Evolutionary conservation across 2,797 vertebrate genomes (phyloP), one percentile per base, ranked within the genome.

Genomic region (Melanotaenia boesemani): DNA sequence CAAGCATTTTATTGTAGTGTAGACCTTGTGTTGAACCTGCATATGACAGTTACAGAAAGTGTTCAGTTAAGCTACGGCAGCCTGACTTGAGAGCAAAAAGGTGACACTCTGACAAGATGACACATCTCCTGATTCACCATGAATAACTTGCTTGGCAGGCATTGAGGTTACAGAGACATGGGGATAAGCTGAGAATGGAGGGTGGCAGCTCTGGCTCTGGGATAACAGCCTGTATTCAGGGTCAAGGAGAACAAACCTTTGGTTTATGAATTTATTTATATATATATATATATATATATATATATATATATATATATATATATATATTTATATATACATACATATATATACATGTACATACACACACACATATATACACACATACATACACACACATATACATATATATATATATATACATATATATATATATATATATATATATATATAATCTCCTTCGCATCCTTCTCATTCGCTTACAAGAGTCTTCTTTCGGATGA

Each of bases 61-160:
- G 57, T 65, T 67, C 37, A 34, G 77, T 16, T 58, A 74, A 71
- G 77, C 67, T 65, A 61, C 41, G 70, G 72, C 75, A 52, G 72
- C 61, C 41, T 59, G 74, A 67, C 72, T 44, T 61, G 20, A 69
- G 56, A 63, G 82, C 62, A 68, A 65, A 67, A 48, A 75, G 83
- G 76, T 74, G 83, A 85, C 80, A 60, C 57, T 58, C 30, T 74
- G 72, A 82, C 81, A 80, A 67, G 76, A 76, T 63, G 60, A 82
- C 84, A 76, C 79, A 56, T 86, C 76, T 82, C 63, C 82, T 77
- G 68, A 80, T 80, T 83, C 77, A 66, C 60, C 18, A 12, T 70
- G 79, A 76, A 80, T 81, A 82, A 83, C 73, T 30, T 72, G 74
- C 72, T 69, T 41, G 64, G 69, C 81, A 81, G 88, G 78, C 81